A percentile compares a stretch with the other conserved stretches of the same genome.
phyloP scores from a whole-genome alignment of 2,113 vertebrate genomes.

The Clinocottus analis region DNA sequence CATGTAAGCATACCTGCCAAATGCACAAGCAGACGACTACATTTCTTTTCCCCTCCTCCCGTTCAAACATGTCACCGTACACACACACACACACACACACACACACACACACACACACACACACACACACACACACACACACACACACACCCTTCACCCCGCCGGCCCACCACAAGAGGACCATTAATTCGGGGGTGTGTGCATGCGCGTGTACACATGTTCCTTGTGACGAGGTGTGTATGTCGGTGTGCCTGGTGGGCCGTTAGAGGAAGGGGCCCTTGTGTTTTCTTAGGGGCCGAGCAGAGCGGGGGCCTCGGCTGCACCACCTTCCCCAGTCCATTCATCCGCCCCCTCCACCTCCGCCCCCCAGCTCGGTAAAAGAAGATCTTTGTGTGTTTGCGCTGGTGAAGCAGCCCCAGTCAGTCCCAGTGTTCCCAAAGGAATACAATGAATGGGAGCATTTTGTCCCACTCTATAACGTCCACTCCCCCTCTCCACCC shows the following conservation, averaged over 20 bases:
- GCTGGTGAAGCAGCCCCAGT: constrained; percentile 82
- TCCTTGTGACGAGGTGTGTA: constrained; percentile 64
- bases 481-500: background rate
- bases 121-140: constrained; percentile 41
- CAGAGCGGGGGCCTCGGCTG: constrained; percentile 78
- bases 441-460: constrained; percentile 96
- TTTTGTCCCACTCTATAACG: constrained; percentile 88
- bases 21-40: constrained; percentile 17
- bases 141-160: constrained; percentile 45
- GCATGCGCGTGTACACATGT: constrained; percentile 50
- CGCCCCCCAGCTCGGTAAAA: constrained; percentile 82
- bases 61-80: constrained; percentile 22
- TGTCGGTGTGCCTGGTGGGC: constrained; percentile 66
- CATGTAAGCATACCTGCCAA: constrained; percentile 33
- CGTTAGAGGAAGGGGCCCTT: constrained; percentile 87
- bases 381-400: constrained; percentile 95
- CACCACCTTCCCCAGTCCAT: constrained; percentile 83
- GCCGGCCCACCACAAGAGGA: constrained; percentile 59
- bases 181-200: constrained; percentile 71
- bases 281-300: constrained; percentile 96
- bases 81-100: constrained; percentile 41
- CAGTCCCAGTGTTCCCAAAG: constrained; percentile 92
- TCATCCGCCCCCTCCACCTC: constrained; percentile 82
- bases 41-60: constrained; percentile 16
- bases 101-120: constrained; percentile 39